Percentiles rank a stretch among this genome's conserved stretches.
phyloP scores from a whole-genome alignment of 2,797 vertebrate genomes.

The Dicrostonyx torquatus region DNA sequence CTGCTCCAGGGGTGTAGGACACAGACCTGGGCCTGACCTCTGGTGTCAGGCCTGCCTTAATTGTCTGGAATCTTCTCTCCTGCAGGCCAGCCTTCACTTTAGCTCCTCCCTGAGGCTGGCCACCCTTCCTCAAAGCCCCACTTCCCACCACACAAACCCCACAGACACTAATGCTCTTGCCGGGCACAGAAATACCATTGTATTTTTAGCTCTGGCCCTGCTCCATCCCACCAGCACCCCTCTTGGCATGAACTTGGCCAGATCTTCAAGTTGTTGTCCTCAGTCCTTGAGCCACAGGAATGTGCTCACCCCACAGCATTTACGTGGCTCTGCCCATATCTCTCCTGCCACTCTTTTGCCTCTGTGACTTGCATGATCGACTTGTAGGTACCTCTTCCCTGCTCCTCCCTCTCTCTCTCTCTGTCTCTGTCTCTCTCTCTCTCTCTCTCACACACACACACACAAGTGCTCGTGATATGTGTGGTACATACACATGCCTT shows the following conservation, averaged over 20 bases:
- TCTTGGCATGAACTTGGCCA: background rate
- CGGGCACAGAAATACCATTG: background rate
- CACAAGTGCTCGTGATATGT: background rate
- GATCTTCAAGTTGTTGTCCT: constrained; percentile 41
- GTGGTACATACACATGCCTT: background rate
- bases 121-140: too few species aligned
- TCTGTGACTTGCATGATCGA: background rate
- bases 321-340: background rate
- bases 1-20: background rate
- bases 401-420: too few species aligned
- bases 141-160: background rate
- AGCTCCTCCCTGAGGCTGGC: background rate
- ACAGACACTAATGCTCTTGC: background rate
- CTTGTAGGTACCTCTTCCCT: background rate
- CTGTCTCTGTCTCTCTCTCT: too few species aligned
- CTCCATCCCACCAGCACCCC: background rate
- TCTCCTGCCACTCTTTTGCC: background rate
- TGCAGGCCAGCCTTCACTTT: background rate
- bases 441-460: too few species aligned
- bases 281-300: background rate
- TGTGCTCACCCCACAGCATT: background rate
- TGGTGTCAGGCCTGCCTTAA: accelerated
- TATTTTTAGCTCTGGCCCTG: constrained; percentile 64
- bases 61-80: background rate
- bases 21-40: background rate